These are phyloP conservation scores for Cyclopterus lumpus DNA, from an alignment of 2,797 vertebrate genomes.

Conservation along the genomic window DNA sequence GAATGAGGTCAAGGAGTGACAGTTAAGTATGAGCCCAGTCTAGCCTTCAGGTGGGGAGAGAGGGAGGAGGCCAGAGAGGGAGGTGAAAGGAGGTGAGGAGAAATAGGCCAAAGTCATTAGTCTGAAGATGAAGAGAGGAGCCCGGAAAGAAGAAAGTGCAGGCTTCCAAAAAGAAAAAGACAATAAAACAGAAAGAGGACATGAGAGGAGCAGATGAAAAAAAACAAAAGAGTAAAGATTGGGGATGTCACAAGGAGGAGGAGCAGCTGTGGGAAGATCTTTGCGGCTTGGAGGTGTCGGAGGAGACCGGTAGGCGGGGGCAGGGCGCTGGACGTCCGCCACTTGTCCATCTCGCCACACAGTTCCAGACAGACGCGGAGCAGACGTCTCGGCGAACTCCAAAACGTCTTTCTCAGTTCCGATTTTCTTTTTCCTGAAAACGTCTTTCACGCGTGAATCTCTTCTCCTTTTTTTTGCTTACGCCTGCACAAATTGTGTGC, in stretches of 20 bases:
- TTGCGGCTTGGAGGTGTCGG: conserved; percentile 61
- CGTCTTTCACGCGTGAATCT: neutral
- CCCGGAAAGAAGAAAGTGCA: neutral
- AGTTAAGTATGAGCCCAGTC: conserved; percentile 36
- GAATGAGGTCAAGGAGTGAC: conserved; percentile 45
- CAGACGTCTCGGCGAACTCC: conserved; percentile 32
- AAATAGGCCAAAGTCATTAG: conserved; percentile 20
- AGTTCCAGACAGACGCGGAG: conserved; percentile 54
- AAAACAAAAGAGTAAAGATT: conserved; percentile 10
- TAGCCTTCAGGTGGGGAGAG: neutral
- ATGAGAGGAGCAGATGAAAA: conserved; percentile 46
- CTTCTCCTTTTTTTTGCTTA: conserved; percentile 27
- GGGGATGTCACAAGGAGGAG: conserved; percentile 22
- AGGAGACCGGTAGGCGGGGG: conserved; percentile 50
- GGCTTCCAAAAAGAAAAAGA: neutral
- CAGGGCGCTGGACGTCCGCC: conserved; percentile 68
- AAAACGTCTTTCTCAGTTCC: conserved; percentile 4
- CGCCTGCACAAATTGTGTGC: neutral
- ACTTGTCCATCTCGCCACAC: conserved; percentile 48
- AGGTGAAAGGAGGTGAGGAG: conserved; percentile 19
- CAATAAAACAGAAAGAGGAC: conserved; percentile 24
- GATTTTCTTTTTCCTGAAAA: neutral
- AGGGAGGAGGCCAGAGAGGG: neutral
- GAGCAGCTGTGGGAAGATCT: conserved; percentile 48
- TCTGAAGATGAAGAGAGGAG: conserved; percentile 21